Evolutionary conservation across 2,113 vertebrate species (phyloP).

Genomic region (Hydrochoerus hydrochaeris): DNA sequence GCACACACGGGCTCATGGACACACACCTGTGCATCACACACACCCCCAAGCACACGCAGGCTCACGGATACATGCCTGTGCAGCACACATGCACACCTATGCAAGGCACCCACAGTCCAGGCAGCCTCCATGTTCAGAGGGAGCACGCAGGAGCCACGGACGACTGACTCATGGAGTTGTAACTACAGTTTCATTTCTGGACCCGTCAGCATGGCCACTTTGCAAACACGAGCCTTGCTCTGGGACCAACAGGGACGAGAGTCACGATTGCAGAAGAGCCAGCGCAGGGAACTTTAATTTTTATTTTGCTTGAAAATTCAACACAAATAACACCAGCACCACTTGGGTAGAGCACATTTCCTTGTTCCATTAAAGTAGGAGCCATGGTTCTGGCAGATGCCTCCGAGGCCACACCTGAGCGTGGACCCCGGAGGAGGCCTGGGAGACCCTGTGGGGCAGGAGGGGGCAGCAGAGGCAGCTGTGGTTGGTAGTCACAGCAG

Average conservation of each 20-base stretch:
- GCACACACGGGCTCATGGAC: no score
- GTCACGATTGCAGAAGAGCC: background rate
- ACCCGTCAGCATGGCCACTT: background rate
- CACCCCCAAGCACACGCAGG: background rate
- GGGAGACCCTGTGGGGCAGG: accelerated
- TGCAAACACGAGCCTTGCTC: accelerated
- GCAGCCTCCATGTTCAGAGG: background rate
- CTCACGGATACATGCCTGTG: background rate
- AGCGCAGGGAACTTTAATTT: conserved; percentile 55
- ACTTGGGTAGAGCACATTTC: background rate
- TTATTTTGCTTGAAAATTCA: conserved; percentile 63
- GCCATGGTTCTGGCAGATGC: accelerated
- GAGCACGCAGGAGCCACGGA: background rate
- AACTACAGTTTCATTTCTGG: conserved; percentile 55
- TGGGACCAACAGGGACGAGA: conserved; percentile 19
- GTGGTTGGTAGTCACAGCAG: accelerated
- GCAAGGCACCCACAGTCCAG: background rate
- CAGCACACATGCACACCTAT: background rate
- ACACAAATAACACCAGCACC: conserved; percentile 28
- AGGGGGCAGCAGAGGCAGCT: accelerated
- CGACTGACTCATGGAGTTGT: conserved; percentile 20
- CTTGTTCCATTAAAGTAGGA: background rate
- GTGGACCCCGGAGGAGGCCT: background rate
- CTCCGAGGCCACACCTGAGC: accelerated
- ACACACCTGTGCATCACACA: background rate